These are phyloP conservation scores for Carassius gibelio DNA, from an alignment of 2,113 vertebrate genomes.

Conservation along the genomic window DNA sequence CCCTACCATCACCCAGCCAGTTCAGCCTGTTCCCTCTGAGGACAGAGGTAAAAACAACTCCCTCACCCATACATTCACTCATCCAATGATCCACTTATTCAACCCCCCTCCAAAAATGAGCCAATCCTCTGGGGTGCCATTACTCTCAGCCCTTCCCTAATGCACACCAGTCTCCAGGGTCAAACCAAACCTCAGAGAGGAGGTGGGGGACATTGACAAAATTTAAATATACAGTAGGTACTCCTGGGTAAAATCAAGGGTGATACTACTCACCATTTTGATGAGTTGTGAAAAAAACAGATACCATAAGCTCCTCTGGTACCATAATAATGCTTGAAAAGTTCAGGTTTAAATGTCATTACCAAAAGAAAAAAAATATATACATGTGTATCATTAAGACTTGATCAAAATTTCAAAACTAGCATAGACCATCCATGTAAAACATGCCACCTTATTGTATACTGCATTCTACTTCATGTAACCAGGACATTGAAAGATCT, in stretches of 20 bases:
- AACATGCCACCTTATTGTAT: neutral
- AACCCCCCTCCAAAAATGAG: conserved; percentile 41
- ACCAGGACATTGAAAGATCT: neutral
- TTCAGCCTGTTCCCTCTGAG: conserved; percentile 49
- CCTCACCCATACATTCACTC: conserved; percentile 20
- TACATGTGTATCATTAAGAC: neutral
- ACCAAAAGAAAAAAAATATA: no score
- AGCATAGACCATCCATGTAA: neutral
- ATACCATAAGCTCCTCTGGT: neutral
- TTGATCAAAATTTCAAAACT: neutral
- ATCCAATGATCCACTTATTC: conserved; percentile 16
- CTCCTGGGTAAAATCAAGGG: neutral
- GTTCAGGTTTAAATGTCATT: neutral
- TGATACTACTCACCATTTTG: neutral
- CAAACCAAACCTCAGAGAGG: conserved; percentile 21
- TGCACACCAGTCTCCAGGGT: conserved; percentile 32
- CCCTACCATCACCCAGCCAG: conserved; percentile 15
- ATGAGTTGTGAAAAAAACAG: neutral
- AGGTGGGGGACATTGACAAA: neutral
- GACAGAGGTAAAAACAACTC: conserved; percentile 53
- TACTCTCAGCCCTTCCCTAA: conserved; percentile 38
- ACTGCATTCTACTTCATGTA: neutral
- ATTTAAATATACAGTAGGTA: conserved; percentile 7
- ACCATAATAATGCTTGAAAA: neutral
- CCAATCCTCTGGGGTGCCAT: conserved; percentile 42